Base-by-base conservation (phyloP, 2,113 vertebrate species). In the Dasypus novemcinctus region DNA sequence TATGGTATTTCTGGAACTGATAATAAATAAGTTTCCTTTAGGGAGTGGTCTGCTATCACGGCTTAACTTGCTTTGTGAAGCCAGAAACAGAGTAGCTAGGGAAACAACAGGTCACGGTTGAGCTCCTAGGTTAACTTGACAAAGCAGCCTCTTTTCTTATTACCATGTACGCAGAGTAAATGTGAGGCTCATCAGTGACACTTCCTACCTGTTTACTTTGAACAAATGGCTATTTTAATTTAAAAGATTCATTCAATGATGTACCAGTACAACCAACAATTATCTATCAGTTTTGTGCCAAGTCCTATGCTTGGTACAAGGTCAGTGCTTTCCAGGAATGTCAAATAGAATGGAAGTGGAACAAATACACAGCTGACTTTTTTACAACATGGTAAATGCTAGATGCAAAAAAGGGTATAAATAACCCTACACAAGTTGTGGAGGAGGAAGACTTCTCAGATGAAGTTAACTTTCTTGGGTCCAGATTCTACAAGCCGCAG, bases 311-410 rank as follows among this genome's bases (percentile, higher is more conserved):
- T 41, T 85, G 54, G 13, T 27, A 87, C 63, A 94, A 87, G 33
- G 75, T 78, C 54, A 59, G 10, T 90, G 38, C 69, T 91, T 94
- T 97, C 83, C 41, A 93, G 57, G 59, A 97, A 82, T 63, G 83
- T 57, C 36, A 72, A 31, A 93, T 49, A 72, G 46, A 87, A 88
- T 43, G 54, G 85, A 90, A 91, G 54, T 79, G 57, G 14, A 69
- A 63, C 6, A 92, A 31, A 90, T 80, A 83, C 68, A 43, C 20
- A 76, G 72, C 8, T 38, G 41, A 69, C 21, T 86, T 0, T 86
- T 91, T 86, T 78, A 79, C 14, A 93, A 27, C 23, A 41, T 29
- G 61, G 63, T 54, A 78, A 91, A 80, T 81, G 41, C 54, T 76
- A 71, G 33, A 52, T 61, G 25, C 71, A 14, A 69, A 75, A 90